Evolutionary conservation across 2,797 vertebrate species (phyloP).

Genomic region (Poeciliopsis turneri): DNA sequence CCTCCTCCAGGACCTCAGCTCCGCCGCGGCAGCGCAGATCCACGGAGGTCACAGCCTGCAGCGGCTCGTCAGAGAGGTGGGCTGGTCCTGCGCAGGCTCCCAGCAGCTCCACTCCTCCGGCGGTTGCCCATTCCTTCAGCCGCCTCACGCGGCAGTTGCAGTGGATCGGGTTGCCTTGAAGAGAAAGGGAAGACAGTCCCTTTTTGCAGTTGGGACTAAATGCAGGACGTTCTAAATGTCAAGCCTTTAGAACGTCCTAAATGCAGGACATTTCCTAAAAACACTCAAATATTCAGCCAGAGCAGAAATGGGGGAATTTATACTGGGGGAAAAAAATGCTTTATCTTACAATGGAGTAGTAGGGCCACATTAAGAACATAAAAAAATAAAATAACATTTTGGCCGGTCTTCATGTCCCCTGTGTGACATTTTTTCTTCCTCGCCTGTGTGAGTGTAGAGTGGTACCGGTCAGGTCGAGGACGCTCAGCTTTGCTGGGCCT

Average conservation of each 20-base stretch:
- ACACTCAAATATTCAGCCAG: neutral
- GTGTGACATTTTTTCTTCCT: neutral
- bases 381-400: no score
- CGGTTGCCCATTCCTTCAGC: conserved; percentile 81
- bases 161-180: conserved; percentile 84
- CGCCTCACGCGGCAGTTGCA: conserved; percentile 88
- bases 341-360: no score
- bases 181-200: neutral
- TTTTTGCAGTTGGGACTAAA: no score
- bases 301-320: neutral
- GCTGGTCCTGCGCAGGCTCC: conserved; percentile 83
- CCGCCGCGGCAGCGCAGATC: conserved; percentile 82
- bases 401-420: neutral
- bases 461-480: conserved; percentile 82
- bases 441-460: neutral
- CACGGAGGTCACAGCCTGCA: conserved; percentile 76
- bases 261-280: neutral
- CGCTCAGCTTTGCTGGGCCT: conserved; percentile 68
- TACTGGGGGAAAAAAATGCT: neutral
- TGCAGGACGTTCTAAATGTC: no score
- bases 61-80: conserved; percentile 82
- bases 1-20: conserved; percentile 33
- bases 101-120: conserved; percentile 69
- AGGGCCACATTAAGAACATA: no score
- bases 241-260: neutral